phyloP scores from a whole-genome alignment of 2,113 vertebrate genomes.

The Mungos mungo region DNA sequence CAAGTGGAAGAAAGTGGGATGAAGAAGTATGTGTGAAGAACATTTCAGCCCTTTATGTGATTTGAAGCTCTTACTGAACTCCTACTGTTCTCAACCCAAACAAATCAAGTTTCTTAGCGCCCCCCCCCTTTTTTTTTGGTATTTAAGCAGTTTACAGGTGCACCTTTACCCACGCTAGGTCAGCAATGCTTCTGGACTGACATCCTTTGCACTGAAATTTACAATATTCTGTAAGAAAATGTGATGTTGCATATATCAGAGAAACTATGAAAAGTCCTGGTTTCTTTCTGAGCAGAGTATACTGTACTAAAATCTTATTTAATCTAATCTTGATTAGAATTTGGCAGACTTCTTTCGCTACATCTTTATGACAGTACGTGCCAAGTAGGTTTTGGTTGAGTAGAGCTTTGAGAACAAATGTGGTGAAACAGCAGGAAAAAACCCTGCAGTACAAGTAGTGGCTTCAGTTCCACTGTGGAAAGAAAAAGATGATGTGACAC shows the following conservation, averaged over 20 bases:
- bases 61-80: background rate
- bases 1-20: background rate
- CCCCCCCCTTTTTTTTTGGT: background rate
- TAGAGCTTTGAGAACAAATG: background rate
- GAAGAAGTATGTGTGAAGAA: background rate
- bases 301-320: background rate
- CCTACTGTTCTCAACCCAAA: background rate
- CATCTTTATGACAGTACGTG: conserved; percentile 79
- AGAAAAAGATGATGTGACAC: background rate
- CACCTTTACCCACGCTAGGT: background rate
- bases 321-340: background rate
- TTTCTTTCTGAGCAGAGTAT: background rate
- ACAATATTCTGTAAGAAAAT: background rate
- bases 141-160: background rate
- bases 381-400: conserved; percentile 61
- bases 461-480: background rate
- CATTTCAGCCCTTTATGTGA: conserved; percentile 23
- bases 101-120: background rate
- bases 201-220: background rate
- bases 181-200: background rate
- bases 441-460: background rate
- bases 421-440: background rate
- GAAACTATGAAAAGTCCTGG: background rate
- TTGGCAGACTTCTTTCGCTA: conserved; percentile 54
- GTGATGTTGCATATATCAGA: background rate